phyloP scores from a whole-genome alignment of 2,888 invertebrate genomes.

The Pachymerium ferrugineum region DNA sequence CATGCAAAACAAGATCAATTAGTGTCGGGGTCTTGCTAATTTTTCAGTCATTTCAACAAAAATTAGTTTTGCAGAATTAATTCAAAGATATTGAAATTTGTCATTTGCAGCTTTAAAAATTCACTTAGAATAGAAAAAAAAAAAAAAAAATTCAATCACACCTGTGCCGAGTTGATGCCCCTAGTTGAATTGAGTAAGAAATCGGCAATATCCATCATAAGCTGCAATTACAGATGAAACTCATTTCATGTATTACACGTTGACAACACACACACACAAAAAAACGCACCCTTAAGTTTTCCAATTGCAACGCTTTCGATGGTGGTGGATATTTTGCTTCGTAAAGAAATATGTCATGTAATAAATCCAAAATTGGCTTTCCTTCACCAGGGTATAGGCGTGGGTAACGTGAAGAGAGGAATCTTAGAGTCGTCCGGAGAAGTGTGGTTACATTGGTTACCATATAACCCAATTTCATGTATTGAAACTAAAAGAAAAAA shows the following conservation, averaged over 20 bases:
- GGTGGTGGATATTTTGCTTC: neutral
- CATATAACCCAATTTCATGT: slow-evolving; percentile 27
- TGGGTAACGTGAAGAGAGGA: neutral
- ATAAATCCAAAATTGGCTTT: slow-evolving; percentile 11
- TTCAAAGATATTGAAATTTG: too few relatives aligned
- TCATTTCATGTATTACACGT: neutral
- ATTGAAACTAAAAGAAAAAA: neutral
- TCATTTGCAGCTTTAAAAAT: neutral
- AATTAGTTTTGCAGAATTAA: too few relatives aligned
- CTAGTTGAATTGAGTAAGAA: neutral
- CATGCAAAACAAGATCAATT: too few relatives aligned
- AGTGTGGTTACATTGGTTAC: neutral
- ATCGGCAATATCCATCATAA: neutral
- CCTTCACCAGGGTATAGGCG: neutral
- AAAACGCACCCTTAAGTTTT: neutral
- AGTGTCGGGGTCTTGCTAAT: too few relatives aligned
- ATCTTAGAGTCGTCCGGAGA: neutral
- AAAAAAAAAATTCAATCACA: neutral
- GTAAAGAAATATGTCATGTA: neutral
- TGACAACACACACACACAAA: too few relatives aligned
- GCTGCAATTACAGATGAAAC: neutral
- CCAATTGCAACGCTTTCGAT: neutral
- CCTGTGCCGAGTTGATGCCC: neutral
- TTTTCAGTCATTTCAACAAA: too few relatives aligned
- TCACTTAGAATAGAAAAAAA: neutral